Percentiles rank a stretch among this genome's conserved stretches.
These are phyloP conservation scores for Pollenia amentaria DNA, from an alignment of 2,888 invertebrate genomes.

Conservation along the genomic window DNA sequence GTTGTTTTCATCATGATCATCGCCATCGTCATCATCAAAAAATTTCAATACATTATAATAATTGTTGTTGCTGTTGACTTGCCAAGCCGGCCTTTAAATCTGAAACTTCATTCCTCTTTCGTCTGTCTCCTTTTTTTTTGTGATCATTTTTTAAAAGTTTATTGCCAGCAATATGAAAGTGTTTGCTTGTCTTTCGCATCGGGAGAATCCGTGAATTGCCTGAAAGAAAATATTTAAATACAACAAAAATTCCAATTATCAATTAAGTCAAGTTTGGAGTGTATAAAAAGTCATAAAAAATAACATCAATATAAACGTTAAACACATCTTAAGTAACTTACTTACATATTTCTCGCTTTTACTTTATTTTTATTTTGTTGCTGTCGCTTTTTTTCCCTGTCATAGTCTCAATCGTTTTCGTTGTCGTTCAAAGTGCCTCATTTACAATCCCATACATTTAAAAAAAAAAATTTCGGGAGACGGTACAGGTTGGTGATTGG, in stretches of 20 bases:
- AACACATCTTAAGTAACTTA: constrained; percentile 76
- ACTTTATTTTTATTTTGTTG: background rate
- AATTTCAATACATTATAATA: constrained; percentile 70
- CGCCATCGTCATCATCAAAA: constrained; percentile 45
- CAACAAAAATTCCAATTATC: constrained; percentile 76
- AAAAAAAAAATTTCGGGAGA: background rate
- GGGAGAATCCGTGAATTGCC: constrained; percentile 42
- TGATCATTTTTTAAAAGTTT: constrained; percentile 31
- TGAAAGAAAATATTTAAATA: constrained; percentile 67
- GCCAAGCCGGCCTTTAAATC: constrained; percentile 46
- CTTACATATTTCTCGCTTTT: constrained; percentile 60
- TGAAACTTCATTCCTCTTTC: constrained; percentile 6
- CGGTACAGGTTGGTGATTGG: constrained; percentile 29
- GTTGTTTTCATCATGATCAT: constrained; percentile 54
- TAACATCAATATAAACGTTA: constrained; percentile 75
- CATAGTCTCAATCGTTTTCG: background rate
- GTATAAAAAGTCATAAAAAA: constrained; percentile 75
- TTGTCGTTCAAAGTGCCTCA: constrained; percentile 33
- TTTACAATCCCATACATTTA: constrained; percentile 40
- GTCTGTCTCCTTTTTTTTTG: constrained; percentile 32
- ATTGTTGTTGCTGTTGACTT: constrained; percentile 65
- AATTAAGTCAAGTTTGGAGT: constrained; percentile 81
- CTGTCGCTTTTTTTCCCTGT: constrained; percentile 9
- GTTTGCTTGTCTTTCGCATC: constrained; percentile 36
- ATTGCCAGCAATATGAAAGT: constrained; percentile 32